phyloP scores from a whole-genome alignment of 2,113 vertebrate species.

The Perca fluviatilis region DNA sequence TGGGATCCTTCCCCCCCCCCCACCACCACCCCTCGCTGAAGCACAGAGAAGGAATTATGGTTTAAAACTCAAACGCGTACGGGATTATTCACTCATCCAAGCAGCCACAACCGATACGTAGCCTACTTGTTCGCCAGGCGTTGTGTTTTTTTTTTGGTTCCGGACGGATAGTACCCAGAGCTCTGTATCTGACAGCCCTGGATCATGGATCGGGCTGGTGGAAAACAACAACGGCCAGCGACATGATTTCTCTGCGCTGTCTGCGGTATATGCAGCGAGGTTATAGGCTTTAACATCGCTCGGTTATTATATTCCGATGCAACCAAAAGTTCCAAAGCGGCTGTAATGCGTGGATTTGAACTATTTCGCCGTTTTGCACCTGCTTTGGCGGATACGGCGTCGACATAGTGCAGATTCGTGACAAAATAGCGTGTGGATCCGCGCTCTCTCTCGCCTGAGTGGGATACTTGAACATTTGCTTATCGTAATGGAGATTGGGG shows the following conservation, averaged over 20 bases:
- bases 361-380: conserved; percentile 80
- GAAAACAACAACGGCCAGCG: conserved; percentile 84
- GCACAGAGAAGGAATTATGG: conserved; percentile 69
- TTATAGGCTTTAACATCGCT: conserved; percentile 48
- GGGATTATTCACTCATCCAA: conserved; percentile 62
- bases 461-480: conserved; percentile 83
- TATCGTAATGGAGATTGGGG: conserved; percentile 75
- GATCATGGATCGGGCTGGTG: conserved; percentile 82
- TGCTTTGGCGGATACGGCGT: conserved; percentile 77
- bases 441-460: conserved; percentile 57
- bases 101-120: conserved; percentile 40
- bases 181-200: conserved; percentile 71
- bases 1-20: conserved; percentile 66
- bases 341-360: conserved; percentile 70
- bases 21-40: no score
- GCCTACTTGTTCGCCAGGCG: conserved; percentile 36
- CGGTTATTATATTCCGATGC: conserved; percentile 71
- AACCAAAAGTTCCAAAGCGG: conserved; percentile 87
- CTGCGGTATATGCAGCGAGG: conserved; percentile 75
- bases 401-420: conserved; percentile 74
- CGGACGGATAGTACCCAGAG: conserved; percentile 66
- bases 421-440: conserved; percentile 73
- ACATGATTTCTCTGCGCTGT: conserved; percentile 78
- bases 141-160: conserved; percentile 30
- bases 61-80: conserved; percentile 64